Evolutionary conservation across 1,140 invertebrate species (phyloP).

Genomic region (Aphelenchoides fujianensis): DNA sequence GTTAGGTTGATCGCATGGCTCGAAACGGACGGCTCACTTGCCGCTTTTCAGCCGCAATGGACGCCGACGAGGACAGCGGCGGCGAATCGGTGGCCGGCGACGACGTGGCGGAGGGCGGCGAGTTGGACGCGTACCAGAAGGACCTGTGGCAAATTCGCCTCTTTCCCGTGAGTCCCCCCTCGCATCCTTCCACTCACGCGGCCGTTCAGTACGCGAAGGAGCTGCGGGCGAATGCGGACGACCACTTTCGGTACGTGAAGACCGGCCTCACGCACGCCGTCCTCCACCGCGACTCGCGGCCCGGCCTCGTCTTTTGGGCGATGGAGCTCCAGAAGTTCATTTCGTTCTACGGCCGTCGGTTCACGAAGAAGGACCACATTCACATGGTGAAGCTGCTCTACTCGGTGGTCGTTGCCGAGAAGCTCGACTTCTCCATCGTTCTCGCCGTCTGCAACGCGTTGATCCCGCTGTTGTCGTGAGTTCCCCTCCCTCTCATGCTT

Average conservation of each 20-base stretch:
- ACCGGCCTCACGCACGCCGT: conserved; percentile 64
- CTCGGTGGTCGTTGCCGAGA: conserved; percentile 73
- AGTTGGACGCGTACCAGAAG: conserved; percentile 22
- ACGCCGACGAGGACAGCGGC: not conserved
- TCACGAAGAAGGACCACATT: conserved; percentile 85
- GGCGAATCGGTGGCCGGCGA: conserved; percentile 5
- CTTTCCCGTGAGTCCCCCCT: conserved; percentile 6
- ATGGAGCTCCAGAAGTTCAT: conserved; percentile 64
- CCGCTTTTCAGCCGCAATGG: conserved; percentile 1
- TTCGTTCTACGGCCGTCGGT: conserved; percentile 76
- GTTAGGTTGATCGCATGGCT: not conserved
- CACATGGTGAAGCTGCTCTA: conserved; percentile 79
- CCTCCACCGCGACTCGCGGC: conserved; percentile 64
- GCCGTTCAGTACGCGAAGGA: conserved; percentile 25
- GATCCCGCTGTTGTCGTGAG: conserved; percentile 64
- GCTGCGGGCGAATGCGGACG: conserved; percentile 33
- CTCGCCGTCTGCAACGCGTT: conserved; percentile 68
- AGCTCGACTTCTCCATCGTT: conserved; percentile 74
- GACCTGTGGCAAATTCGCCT: conserved; percentile 31
- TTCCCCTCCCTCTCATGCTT: conserved; percentile 27
- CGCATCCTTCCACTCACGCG: not conserved
- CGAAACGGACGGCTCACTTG: not conserved
- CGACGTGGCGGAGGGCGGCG: not conserved
- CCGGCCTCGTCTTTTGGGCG: conserved; percentile 64
- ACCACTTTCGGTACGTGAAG: conserved; percentile 51